Percentiles rank a stretch among this genome's conserved stretches.
phyloP scores from a whole-genome alignment of 2,888 invertebrate genomes.

The Steinernema scapterisci region DNA sequence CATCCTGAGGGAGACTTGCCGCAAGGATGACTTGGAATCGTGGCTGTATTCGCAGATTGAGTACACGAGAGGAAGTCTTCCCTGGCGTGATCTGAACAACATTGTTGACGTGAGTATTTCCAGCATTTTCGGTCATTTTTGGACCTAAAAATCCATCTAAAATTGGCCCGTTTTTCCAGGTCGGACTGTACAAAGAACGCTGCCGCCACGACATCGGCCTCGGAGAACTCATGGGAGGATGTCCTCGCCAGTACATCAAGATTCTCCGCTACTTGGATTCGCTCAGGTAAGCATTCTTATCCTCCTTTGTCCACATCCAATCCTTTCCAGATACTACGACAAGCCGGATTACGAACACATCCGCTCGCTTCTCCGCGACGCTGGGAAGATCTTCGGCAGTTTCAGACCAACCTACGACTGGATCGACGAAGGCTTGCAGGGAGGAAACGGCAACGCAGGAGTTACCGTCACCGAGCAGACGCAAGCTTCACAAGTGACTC shows the following conservation, averaged over 20 bases:
- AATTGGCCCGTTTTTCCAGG: too few species aligned
- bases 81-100: constrained; percentile 50
- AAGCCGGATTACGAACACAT: constrained; percentile 52
- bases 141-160: too few species aligned
- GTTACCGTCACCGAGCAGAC: background rate
- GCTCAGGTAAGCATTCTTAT: constrained; percentile 36
- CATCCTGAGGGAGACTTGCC: constrained; percentile 48
- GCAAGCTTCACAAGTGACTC: too few species aligned
- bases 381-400: background rate
- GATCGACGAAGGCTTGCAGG: constrained; percentile 1
- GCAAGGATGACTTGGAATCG: constrained; percentile 60
- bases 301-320: background rate
- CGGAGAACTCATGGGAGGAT: constrained; percentile 51
- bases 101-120: constrained; percentile 37
- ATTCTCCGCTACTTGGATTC: constrained; percentile 43
- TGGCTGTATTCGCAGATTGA: constrained; percentile 56
- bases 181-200: constrained; percentile 41
- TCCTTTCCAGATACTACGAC: constrained; percentile 46
- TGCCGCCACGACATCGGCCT: constrained; percentile 38
- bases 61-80: constrained; percentile 52
- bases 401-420: constrained; percentile 22
- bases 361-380: constrained; percentile 41
- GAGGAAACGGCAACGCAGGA: constrained; percentile 1
- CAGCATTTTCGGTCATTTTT: too few species aligned
- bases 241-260: constrained; percentile 54